Conservation (phyloP, 2,797 vertebrate species). For the Enteromius anoplus region DNA sequence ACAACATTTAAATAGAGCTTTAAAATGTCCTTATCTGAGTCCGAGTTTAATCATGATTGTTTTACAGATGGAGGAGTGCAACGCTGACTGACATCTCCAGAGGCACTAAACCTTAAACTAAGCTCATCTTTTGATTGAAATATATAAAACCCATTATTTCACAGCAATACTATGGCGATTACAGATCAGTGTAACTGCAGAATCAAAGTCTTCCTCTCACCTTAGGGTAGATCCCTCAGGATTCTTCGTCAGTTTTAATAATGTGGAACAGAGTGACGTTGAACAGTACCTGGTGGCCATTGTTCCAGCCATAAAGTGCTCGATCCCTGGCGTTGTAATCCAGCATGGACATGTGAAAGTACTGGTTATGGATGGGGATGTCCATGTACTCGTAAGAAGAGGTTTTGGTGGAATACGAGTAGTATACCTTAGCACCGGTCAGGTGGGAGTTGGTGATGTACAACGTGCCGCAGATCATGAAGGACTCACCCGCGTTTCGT, state of each 20-base stretch:
- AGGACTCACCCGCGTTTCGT: conserved; percentile 94
- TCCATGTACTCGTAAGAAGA: conserved; percentile 95
- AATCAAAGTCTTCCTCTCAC: not conserved
- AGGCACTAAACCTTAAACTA: conserved; percentile 17
- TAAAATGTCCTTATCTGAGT: conserved; percentile 18
- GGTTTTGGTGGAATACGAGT: conserved; percentile 93
- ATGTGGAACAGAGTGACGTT: conserved; percentile 96
- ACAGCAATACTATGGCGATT: conserved; percentile 33
- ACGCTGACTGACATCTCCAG: conserved; percentile 22
- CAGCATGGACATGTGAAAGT: conserved; percentile 98
- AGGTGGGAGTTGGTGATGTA: conserved; percentile 96
- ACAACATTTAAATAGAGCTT: conserved; percentile 14
- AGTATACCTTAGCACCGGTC: conserved; percentile 96
- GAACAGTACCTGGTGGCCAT: conserved; percentile 96
- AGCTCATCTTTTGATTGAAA: conserved; percentile 11
- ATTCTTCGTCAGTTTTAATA: conserved; percentile 94
- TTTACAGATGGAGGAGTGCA: not conserved
- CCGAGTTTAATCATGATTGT: not conserved
- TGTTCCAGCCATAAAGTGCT: conserved; percentile 96
- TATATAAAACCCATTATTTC: conserved; percentile 24
- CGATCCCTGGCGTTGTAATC: conserved; percentile 95
- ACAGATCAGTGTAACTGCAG: conserved; percentile 21
- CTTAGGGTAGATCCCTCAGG: conserved; percentile 71
- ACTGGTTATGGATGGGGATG: conserved; percentile 97
- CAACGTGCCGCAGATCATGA: conserved; percentile 97